Evolutionary conservation across 2,113 vertebrate genomes (phyloP), one percentile per base, ranked within the genome.

Genomic region (Arenaria interpres): DNA sequence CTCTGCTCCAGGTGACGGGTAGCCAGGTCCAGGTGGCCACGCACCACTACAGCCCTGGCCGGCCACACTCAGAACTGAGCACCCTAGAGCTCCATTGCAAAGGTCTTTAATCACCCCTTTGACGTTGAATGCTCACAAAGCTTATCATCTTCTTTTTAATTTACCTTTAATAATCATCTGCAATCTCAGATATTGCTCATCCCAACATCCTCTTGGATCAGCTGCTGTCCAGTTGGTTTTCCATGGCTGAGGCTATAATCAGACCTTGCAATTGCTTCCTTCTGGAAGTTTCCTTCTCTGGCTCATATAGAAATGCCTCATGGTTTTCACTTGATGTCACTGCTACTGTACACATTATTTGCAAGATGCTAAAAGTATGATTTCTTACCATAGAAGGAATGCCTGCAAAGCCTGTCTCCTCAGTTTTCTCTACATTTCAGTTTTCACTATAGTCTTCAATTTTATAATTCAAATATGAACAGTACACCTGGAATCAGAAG

Each of bases 201-300:
- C 35, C 48, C 41, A 89, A 43, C 30, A 28, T 45, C n/a, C 33
- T 75, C 46, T 50, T 5, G 53, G n/a, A 87, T 46, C 68, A 84
- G 68, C 27, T 66, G 18, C 41, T 54, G 46, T 35, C 32, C 68
- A 71, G 48, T 13, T 23, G 67, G 77, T 39, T 64, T 66, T 86
- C 54, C 20, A 73, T 0, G 0, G 50, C 19, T 0, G 1, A 79
- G 24, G 75, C 4, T 50, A 33, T 33, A 24, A 28, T 25, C 41
- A 85, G 45, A 53, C 35, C 23, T 66, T 1, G 0, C 45, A 88
- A 66, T 4, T 69, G 62, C 46, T 93, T 32, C 48, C 23, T 46
- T 62, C 62, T 73, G 41, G 32, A 69, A 39, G 7, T 32, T 67
- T 28, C 35, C 10, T 22, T 51, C 14, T 4, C 56, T 57, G 66